These are phyloP conservation scores for Knipowitschia caucasica DNA, from an alignment of 2,797 vertebrate genomes.

Conservation along the genomic window DNA sequence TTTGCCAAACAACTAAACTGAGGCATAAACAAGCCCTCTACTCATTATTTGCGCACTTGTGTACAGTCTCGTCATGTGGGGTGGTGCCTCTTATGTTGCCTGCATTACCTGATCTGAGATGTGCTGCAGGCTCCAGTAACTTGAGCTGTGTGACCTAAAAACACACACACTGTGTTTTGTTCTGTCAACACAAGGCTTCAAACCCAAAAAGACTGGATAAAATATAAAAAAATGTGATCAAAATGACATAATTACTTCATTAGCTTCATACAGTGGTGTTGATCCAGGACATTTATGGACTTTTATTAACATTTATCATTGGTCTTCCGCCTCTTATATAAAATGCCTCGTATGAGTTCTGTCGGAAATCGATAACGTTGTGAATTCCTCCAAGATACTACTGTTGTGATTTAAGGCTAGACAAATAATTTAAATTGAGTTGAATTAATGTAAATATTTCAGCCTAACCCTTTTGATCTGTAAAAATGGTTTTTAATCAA, in stretches of 20 bases:
- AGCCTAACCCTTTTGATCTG: no score
- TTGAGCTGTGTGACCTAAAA: conserved; percentile 43
- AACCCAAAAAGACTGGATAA: conserved; percentile 27
- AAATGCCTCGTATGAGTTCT: no score
- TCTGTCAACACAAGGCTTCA: conserved; percentile 31
- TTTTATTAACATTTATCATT: no score
- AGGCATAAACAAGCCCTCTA: not conserved
- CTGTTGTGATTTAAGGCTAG: no score
- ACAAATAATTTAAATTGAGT: no score
- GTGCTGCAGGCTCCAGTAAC: conserved; percentile 39
- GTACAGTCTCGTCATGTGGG: not conserved
- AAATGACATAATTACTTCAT: not conserved
- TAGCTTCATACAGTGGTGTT: no score
- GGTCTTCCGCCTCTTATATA: no score
- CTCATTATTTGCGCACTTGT: not conserved
- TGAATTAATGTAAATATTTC: no score
- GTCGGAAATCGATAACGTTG: no score
- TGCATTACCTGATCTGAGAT: conserved; percentile 43
- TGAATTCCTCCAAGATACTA: no score
- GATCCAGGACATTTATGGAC: no score
- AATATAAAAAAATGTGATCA: conserved; percentile 9
- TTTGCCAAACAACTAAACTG: not conserved
- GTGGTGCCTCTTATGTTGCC: conserved; percentile 4
- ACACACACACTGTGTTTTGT: conserved; percentile 18
- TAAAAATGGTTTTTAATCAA: no score